Conservation (phyloP, 2,888 invertebrate genomes). For the Ormyrus pomaceus region DNA sequence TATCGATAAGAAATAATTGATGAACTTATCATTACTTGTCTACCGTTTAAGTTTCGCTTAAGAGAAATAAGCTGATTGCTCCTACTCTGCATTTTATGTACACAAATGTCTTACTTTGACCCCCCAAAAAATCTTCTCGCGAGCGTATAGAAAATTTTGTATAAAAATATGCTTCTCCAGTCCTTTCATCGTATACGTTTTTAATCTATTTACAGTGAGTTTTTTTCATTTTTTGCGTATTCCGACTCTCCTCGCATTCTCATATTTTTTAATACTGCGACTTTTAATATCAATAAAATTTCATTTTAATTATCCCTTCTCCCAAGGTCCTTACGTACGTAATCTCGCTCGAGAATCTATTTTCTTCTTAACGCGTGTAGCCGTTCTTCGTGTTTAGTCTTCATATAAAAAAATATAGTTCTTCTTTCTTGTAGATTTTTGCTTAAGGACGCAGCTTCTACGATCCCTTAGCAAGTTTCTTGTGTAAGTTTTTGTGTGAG, state of each 20-base stretch:
- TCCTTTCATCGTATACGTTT: constrained; percentile 56
- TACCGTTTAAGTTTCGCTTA: constrained; percentile 9
- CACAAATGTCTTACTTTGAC: constrained; percentile 62
- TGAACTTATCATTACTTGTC: not conserved
- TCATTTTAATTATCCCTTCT: constrained; percentile 13
- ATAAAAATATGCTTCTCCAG: constrained; percentile 74
- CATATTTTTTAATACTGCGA: constrained; percentile 71
- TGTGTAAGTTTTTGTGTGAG: not conserved
- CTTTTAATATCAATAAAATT: constrained; percentile 58
- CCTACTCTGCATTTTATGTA: constrained; percentile 63
- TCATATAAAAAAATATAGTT: constrained; percentile 54
- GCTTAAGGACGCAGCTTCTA: not conserved
- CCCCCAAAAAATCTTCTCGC: constrained; percentile 56
- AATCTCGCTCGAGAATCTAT: constrained; percentile 5
- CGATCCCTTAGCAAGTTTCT: not conserved
- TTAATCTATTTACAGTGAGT: constrained; percentile 69
- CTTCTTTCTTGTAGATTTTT: constrained; percentile 40
- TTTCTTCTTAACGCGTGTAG: not conserved
- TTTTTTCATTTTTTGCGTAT: constrained; percentile 11
- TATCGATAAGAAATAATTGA: constrained; percentile 49
- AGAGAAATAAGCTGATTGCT: constrained; percentile 47
- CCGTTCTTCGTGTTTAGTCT: constrained; percentile 24
- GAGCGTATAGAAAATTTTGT: constrained; percentile 73
- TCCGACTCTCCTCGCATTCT: constrained; percentile 9
- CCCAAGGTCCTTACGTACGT: constrained; percentile 6